Evolutionary conservation across 2,888 invertebrate genomes (phyloP), one percentile per base, ranked within the genome.

Genomic region (Sinodicranocentrus sp.): DNA sequence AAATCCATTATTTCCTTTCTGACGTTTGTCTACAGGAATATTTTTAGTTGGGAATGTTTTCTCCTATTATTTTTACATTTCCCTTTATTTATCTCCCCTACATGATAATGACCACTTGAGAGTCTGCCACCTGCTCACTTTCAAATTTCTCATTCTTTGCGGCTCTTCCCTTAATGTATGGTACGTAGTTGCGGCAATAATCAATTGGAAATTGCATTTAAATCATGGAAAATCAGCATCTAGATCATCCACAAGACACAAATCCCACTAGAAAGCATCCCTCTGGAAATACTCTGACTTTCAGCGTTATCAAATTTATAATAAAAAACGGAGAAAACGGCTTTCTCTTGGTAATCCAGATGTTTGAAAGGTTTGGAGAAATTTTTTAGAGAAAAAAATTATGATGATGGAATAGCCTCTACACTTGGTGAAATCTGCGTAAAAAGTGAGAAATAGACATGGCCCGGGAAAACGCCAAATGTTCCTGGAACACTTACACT

Each of bases 401-500:
- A 26, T 21, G 33, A 65, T 65, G 65, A 61, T 61, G 33, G 65
- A 65, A 65, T 52, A 15, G 65, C 39, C 17, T 52, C 17, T 63
- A 76, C 54, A 77, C 43, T 57, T 59, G 26, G 43, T 65, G 33
- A 76, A 72, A 71, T 72, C 72, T 71, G 79, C 79, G 79, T 79
- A 79, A 72, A 72, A 48, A 73, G 67, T 73, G 67, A 65, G 71
- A 80, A 73, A 80, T 80, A 80, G 63, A 80, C 71, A 65, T 72
- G 73, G 63, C 57, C 65, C 72, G 80, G 73, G 67, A 80, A 67
- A 79, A 65, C 33, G 57, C 73, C 73, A 80, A 80, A 54, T 72
- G 72, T 80, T 80, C 26, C 67, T 8, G 15, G 17, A 6, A 10
- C 48, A 3, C 15, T 48, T 48, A 10, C 48, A 10, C 17, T 48